Percentiles rank a stretch among this genome's conserved stretches.
These are phyloP conservation scores for Pteronura brasiliensis DNA, from an alignment of 2,113 vertebrate genomes.

Conservation along the genomic window DNA sequence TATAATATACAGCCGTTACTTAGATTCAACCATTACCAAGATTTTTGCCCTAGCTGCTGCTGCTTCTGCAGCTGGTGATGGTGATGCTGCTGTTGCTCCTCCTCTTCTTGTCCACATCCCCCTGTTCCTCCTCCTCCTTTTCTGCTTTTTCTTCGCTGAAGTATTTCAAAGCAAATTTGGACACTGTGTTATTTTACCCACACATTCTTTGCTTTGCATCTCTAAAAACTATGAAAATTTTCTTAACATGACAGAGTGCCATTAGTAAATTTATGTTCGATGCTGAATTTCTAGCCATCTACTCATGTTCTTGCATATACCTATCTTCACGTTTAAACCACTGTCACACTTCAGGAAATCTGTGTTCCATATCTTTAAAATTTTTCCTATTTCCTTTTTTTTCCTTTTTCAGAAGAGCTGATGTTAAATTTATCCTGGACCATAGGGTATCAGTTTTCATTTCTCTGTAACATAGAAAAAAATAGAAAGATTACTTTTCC, in stretches of 20 bases:
- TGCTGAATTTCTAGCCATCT: neutral
- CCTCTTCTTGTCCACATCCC: neutral
- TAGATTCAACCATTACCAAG: neutral
- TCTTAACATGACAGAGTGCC: neutral
- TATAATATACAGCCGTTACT: neutral
- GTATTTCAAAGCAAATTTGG: neutral
- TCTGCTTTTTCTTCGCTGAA: neutral
- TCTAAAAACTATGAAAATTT: neutral
- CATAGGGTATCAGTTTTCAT: neutral
- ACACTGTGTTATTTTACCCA: neutral
- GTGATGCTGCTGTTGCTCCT: neutral
- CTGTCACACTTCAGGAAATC: neutral
- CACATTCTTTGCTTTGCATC: neutral
- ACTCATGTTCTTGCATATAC: neutral
- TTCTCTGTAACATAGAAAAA: constrained; percentile 35
- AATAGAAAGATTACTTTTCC: constrained; percentile 13
- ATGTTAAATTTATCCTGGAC: constrained; percentile 13
- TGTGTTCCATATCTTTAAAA: neutral
- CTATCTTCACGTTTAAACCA: neutral
- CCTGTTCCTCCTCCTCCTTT: neutral
- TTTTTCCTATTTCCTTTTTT: neutral
- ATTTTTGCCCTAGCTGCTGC: neutral
- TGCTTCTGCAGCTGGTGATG: rapidly evolving
- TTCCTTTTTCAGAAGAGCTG: neutral
- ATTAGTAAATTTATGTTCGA: neutral